Evolutionary conservation across 2,888 invertebrate species (phyloP).

Genomic region (Gortyna flavago): DNA sequence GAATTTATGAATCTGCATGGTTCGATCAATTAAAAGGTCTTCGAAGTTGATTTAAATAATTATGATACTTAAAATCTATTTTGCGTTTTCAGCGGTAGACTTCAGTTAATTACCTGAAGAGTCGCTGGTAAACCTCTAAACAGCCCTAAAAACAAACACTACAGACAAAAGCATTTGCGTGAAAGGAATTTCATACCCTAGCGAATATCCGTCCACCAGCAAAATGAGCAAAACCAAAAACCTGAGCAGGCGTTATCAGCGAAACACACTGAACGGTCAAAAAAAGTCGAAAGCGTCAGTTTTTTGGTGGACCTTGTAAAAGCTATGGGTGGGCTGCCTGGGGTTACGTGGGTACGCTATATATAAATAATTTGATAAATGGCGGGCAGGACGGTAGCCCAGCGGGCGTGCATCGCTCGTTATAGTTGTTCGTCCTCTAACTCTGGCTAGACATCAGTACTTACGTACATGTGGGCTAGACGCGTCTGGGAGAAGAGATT

Average conservation of each 20-base stretch:
- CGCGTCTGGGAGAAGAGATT: conserved; percentile 31
- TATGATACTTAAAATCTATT: not conserved
- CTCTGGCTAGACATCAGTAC: conserved; percentile 52
- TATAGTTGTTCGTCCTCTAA: conserved; percentile 72
- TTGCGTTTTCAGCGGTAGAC: not conserved
- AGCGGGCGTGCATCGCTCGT: conserved; percentile 79
- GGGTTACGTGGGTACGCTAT: conserved; percentile 64
- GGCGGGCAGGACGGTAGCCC: conserved; percentile 79
- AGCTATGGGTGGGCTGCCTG: conserved; percentile 78
- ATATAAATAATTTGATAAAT: conserved; percentile 87
- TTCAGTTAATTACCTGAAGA: not conserved
- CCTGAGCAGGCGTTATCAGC: conserved; percentile 54
- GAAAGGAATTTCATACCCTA: conserved; percentile 29
- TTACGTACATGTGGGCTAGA: conserved; percentile 19
- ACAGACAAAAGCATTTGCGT: not conserved
- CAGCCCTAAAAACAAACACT: not conserved
- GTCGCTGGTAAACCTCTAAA: not conserved
- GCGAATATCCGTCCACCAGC: conserved; percentile 25
- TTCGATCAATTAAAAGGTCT: not conserved
- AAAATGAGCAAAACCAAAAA: conserved; percentile 44
- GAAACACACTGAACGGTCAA: conserved; percentile 41
- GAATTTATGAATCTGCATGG: not conserved
- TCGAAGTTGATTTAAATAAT: not conserved
- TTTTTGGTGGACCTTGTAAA: conserved; percentile 71
- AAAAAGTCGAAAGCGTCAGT: conserved; percentile 57